Percentiles rank a stretch among this genome's conserved stretches.
phyloP scores from a whole-genome alignment of 2,888 invertebrate species.

The Drosophila prostipennis region DNA sequence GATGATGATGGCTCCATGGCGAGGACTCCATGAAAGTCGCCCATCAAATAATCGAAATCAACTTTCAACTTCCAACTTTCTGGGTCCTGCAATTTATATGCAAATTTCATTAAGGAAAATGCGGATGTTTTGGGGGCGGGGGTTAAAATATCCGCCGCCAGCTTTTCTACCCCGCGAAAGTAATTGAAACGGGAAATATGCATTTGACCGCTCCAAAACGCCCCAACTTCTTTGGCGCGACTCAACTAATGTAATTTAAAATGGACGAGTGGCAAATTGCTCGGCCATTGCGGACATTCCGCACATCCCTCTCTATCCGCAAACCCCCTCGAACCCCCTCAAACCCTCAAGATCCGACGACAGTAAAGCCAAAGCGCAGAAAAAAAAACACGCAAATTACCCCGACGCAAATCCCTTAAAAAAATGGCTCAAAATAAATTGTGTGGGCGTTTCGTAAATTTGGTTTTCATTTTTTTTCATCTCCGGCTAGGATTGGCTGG shows the following conservation, averaged over 20 bases:
- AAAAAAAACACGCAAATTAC: constrained; percentile 66
- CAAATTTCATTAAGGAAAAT: constrained; percentile 74
- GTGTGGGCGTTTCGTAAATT: constrained; percentile 72
- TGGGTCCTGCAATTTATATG: constrained; percentile 72
- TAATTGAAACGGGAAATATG: constrained; percentile 73
- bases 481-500: constrained; percentile 44
- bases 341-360: constrained; percentile 22
- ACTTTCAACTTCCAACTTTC: constrained; percentile 60
- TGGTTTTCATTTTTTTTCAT: constrained; percentile 54
- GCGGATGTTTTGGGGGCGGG: constrained; percentile 5
- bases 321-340: neutral
- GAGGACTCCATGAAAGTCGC: constrained; percentile 65
- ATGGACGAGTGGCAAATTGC: constrained; percentile 79
- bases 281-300: constrained; percentile 47
- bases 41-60: constrained; percentile 76
- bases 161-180: constrained; percentile 48
- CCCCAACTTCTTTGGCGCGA: constrained; percentile 35
- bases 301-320: constrained; percentile 1
- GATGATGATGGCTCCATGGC: constrained; percentile 40
- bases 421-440: constrained; percentile 72
- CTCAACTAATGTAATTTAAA: constrained; percentile 76
- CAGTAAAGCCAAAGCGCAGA: constrained; percentile 19
- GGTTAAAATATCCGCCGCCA: constrained; percentile 18
- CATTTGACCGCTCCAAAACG: constrained; percentile 62
- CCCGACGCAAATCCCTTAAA: constrained; percentile 66